Conservation (phyloP, 2,888 invertebrate species). For the Operophtera brumata region DNA sequence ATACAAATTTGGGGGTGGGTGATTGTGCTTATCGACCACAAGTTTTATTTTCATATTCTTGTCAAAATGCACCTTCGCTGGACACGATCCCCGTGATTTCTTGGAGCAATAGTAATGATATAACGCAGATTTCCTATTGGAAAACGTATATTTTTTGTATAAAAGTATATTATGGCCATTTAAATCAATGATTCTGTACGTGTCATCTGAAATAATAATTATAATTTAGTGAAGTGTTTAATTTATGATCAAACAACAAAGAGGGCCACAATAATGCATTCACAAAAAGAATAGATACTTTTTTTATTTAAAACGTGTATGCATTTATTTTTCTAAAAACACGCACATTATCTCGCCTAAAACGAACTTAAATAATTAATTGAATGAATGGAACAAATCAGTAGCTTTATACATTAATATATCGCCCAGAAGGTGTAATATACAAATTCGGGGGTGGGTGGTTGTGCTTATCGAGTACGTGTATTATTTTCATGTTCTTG, state of each 20-base stretch:
- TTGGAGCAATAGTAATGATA: background rate
- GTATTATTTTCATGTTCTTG: background rate
- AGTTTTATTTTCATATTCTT: background rate
- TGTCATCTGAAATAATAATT: conserved; percentile 3
- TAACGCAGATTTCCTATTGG: conserved; percentile 2
- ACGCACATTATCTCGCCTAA: no score
- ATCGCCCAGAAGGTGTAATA: background rate
- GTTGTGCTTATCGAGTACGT: background rate
- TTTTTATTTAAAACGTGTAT: no score
- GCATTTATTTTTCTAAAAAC: no score
- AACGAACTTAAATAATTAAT: no score
- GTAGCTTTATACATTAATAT: no score
- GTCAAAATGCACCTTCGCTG: background rate
- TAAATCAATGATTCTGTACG: conserved; percentile 3
- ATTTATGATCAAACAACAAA: no score
- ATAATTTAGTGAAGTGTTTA: no score
- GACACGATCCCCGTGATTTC: background rate
- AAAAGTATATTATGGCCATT: conserved; percentile 12
- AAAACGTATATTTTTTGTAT: conserved; percentile 30
- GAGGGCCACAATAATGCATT: no score
- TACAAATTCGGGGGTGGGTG: background rate
- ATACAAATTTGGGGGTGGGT: background rate
- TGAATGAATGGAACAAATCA: no score
- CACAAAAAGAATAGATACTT: no score
- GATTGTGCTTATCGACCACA: background rate